These are phyloP conservation scores for Cuniculus paca DNA, from an alignment of 2,797 vertebrate species.

Conservation along the genomic window DNA sequence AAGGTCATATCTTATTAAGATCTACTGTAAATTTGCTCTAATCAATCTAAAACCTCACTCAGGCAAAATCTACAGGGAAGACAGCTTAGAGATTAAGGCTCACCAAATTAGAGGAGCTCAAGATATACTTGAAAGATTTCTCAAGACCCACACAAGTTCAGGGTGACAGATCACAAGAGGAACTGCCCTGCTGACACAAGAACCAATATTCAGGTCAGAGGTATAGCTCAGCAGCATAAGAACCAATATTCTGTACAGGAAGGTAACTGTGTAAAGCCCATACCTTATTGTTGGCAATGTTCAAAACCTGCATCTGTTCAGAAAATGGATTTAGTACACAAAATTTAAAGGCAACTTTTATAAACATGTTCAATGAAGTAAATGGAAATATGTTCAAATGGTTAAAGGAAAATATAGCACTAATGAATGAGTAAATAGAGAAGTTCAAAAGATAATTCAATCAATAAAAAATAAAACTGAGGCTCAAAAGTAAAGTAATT, in stretches of 20 bases:
- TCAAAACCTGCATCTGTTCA: not conserved
- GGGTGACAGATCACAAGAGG: not conserved
- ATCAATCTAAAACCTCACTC: not conserved
- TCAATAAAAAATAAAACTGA: not conserved
- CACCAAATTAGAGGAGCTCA: not conserved
- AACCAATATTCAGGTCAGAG: not conserved
- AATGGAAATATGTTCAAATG: not conserved
- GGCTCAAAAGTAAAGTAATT: not conserved
- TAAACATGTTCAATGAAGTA: not conserved
- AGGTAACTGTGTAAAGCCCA: not conserved
- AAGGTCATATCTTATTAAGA: not conserved
- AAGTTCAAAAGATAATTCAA: not conserved
- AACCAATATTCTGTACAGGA: not conserved
- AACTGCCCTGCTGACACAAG: not conserved
- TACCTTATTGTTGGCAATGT: not conserved
- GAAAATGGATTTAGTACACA: not conserved
- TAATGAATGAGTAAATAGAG: not conserved
- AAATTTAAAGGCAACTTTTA: not conserved
- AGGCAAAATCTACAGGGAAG: not conserved
- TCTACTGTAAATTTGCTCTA: not conserved
- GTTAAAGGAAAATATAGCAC: not conserved
- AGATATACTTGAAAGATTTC: not conserved
- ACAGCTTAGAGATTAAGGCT: not conserved
- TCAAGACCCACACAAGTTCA: not conserved
- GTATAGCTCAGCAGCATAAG: too few relatives aligned